Percentiles rank a stretch among this genome's conserved stretches.
Evolutionary conservation across 1,140 invertebrate species (phyloP).

Genomic region (Pseudomyrmex sp.): DNA sequence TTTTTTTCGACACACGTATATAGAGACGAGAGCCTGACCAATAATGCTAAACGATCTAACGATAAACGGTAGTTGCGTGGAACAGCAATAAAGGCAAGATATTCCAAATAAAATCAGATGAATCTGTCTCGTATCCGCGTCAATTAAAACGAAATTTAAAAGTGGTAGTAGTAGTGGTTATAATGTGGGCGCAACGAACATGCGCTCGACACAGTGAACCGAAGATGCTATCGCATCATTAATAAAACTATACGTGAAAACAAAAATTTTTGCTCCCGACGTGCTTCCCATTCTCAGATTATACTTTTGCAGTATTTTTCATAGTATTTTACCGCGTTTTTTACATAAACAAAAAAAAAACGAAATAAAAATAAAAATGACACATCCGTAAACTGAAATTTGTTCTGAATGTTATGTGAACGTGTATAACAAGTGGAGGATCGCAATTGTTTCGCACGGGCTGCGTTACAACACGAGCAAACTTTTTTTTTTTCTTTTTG

Average conservation of each 20-base stretch:
- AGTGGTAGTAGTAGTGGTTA: no score
- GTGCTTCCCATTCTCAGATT: no score
- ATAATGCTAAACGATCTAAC: constrained; percentile 39
- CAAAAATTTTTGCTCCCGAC: no score
- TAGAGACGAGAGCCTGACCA: constrained; percentile 10
- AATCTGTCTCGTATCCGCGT: constrained; percentile 2
- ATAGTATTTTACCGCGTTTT: no score
- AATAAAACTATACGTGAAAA: not conserved
- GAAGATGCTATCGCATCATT: not conserved
- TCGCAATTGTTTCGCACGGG: no score
- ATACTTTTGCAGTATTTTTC: no score
- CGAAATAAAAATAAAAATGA: no score
- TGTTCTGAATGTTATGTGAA: no score
- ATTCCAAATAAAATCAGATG: constrained; percentile 14
- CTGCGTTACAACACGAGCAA: not conserved
- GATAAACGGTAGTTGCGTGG: constrained; percentile 27
- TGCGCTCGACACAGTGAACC: not conserved
- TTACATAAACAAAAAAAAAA: no score
- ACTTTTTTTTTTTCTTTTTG: no score
- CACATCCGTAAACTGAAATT: no score
- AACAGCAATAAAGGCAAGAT: constrained; percentile 44
- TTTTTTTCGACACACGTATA: constrained; percentile 19
- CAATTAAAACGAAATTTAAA: constrained; percentile 7
- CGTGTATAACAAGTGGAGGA: no score
- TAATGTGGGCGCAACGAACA: not conserved